Base-by-base conservation (phyloP, 2,888 invertebrate species). In the Stramonita haemastoma region DNA sequence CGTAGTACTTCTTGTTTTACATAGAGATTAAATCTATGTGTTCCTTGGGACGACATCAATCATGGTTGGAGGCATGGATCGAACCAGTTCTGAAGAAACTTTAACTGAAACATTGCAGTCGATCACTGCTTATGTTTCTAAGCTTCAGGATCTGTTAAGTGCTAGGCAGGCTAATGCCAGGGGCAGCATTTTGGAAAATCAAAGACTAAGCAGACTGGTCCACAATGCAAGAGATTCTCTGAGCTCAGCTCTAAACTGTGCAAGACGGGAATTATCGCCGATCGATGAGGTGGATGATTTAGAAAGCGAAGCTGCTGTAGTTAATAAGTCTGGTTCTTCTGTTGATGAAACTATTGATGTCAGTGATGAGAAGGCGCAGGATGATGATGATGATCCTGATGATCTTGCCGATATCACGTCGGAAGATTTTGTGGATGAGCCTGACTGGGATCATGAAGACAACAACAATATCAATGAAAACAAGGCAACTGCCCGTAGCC, bases 381-480 rank as follows among this genome's bases (percentile, higher is more conserved):
- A 84, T 19, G n/a, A n/a, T n/a, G n/a, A n/a, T n/a, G n/a, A n/a
- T n/a, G n/a, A n/a, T n/a, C n/a, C n/a, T n/a, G n/a, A n/a, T n/a
- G 70, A 26, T 77, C n/a, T 57, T 46, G 83, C 32, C 22, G 46
- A 88, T 60, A 66, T 85, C 26, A 77, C 88, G 8, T 34, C 29
- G n/a, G 32, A 56, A 83, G 83, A 89, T 86, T 70, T 57, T 29
- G 46, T 85, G 17, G 81, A 87, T 83, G 88, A 90, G 8, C 85
- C 86, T 17, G 90, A 90, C 66, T 89, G 86, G 81, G 88, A 89
- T 86, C 87, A n/a, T 29, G 88, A 86, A 36, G 87, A 77, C 1
- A 34, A 60, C 11, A 56, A 79, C 22, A 60, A 34, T 57, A 36
- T n/a, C 19, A 26, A 36, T 46, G 22, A 46, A 46, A 46, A 15